Evolutionary conservation across 2,888 invertebrate species (phyloP).

Genomic region (Nomada lathburiana): DNA sequence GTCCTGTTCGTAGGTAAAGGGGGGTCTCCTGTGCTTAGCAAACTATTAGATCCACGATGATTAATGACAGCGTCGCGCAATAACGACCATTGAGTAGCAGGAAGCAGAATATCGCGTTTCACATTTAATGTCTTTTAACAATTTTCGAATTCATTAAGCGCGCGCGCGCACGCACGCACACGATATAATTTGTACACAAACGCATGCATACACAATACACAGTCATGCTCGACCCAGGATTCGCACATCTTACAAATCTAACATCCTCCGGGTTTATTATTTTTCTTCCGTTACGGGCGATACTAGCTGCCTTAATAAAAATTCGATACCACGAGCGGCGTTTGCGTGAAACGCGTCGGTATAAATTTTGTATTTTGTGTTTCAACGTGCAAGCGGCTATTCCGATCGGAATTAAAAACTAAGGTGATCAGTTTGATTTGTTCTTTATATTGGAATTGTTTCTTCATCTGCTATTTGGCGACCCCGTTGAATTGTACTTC

Average conservation of each 20-base stretch:
- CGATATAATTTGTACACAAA: constrained; percentile 26
- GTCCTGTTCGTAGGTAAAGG: constrained; percentile 63
- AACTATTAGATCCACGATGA: constrained; percentile 27
- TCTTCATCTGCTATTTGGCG: constrained; percentile 37
- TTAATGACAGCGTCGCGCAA: constrained; percentile 17
- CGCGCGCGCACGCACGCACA: constrained; percentile 18
- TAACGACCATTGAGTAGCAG: constrained; percentile 41
- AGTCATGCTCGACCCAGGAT: constrained; percentile 12
- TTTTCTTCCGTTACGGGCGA: constrained; percentile 15
- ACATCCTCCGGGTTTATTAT: neutral
- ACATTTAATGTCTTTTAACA: constrained; percentile 22
- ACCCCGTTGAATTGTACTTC: neutral
- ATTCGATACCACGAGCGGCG: constrained; percentile 26
- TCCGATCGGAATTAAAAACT: constrained; percentile 78
- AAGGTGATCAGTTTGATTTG: constrained; percentile 45
- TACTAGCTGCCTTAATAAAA: constrained; percentile 38
- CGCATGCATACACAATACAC: neutral
- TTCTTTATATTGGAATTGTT: constrained; percentile 33
- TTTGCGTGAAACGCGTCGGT: constrained; percentile 10
- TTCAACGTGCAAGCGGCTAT: constrained; percentile 83
- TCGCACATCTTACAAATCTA: constrained; percentile 37
- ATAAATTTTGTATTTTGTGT: constrained; percentile 75
- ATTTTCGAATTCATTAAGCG: constrained; percentile 18
- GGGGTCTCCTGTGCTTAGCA: constrained; percentile 28
- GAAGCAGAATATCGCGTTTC: constrained; percentile 55